These are phyloP conservation scores for Apeltes quadracus DNA, from an alignment of 2,113 vertebrate genomes.

Conservation along the genomic window DNA sequence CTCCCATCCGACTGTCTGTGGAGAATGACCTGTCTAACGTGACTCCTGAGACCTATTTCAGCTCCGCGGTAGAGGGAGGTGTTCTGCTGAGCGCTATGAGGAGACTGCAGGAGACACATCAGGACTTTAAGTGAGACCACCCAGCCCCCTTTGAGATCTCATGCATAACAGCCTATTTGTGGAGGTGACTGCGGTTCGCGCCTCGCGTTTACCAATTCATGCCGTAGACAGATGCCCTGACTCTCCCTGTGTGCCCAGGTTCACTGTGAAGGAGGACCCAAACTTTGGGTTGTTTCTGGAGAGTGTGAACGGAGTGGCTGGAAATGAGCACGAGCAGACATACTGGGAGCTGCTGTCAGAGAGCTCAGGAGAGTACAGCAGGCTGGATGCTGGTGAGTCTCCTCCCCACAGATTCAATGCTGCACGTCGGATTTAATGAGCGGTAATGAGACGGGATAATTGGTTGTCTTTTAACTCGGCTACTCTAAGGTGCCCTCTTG, in stretches of 20 bases:
- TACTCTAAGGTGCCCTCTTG: background rate
- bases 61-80: conserved; percentile 57
- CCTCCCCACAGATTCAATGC: conserved; percentile 36
- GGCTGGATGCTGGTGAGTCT: conserved; percentile 70
- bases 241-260: conserved; percentile 48
- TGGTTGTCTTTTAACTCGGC: conserved; percentile 36
- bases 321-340: conserved; percentile 47
- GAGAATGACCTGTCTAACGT: conserved; percentile 52
- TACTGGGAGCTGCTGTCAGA: conserved; percentile 77
- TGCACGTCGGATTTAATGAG: conserved; percentile 54
- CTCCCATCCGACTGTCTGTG: conserved; percentile 65
- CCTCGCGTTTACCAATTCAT: background rate
- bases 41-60: conserved; percentile 40
- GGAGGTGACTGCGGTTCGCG: background rate
- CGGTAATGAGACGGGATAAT: conserved; percentile 52
- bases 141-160: background rate
- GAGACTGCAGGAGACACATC: conserved; percentile 63
- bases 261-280: conserved; percentile 64
- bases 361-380: conserved; percentile 42
- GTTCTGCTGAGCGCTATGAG: conserved; percentile 72
- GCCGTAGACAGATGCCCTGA: background rate
- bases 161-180: background rate
- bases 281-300: conserved; percentile 67
- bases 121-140: conserved; percentile 64
- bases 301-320: conserved; percentile 77